phyloP scores from a whole-genome alignment of 1,140 invertebrate species.

The Oryzaephilus surinamensis region DNA sequence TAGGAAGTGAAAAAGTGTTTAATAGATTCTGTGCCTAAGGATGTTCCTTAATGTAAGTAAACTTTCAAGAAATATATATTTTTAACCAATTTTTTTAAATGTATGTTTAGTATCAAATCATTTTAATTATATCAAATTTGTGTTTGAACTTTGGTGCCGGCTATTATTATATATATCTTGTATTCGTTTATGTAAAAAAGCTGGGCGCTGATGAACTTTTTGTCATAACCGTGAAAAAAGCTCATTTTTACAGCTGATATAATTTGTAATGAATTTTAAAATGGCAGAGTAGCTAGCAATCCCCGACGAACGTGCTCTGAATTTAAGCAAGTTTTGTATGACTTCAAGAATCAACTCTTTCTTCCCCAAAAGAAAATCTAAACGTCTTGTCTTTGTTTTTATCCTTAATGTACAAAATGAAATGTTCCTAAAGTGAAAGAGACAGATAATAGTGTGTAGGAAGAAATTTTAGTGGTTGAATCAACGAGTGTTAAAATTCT shows the following conservation, averaged over 20 bases:
- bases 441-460: background rate
- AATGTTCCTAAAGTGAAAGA: background rate
- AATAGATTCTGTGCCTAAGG: background rate
- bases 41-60: background rate
- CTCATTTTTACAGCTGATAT: constrained; percentile 33
- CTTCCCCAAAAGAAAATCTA: background rate
- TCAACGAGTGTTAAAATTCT: constrained; percentile 12
- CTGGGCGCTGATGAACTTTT: too few relatives aligned
- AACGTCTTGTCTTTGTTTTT: constrained; percentile 12
- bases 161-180: background rate
- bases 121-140: background rate
- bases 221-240: constrained; percentile 19
- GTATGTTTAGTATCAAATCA: background rate
- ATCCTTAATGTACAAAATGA: too few relatives aligned
- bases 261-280: constrained; percentile 37
- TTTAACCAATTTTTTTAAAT: background rate
- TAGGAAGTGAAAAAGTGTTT: too few relatives aligned
- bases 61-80: background rate
- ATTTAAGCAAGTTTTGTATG: constrained; percentile 49
- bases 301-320: constrained; percentile 75
- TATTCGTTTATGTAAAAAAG: background rate
- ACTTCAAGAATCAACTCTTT: background rate
- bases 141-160: background rate
- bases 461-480: constrained; percentile 5
- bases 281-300: constrained; percentile 29